Percentiles rank a stretch among this genome's conserved stretches.
These are phyloP conservation scores for Catharus bicknelli DNA, from an alignment of 2,113 vertebrate genomes.

Conservation along the genomic window DNA sequence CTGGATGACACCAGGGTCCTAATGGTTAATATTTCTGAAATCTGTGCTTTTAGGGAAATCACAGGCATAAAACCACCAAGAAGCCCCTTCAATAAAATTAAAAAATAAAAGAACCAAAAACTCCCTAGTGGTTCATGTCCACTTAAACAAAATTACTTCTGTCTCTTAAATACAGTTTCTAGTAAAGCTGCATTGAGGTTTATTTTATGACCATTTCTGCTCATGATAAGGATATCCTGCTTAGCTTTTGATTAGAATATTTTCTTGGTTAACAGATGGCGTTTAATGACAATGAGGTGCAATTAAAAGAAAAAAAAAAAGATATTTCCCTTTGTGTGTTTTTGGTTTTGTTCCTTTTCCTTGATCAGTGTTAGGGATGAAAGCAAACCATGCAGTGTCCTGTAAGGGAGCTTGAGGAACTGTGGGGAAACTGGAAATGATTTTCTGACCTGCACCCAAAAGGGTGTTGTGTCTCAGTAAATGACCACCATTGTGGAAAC, in stretches of 20 bases:
- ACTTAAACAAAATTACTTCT: neutral
- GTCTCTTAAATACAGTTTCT: neutral
- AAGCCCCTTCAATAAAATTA: neutral
- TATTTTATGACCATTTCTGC: accelerated
- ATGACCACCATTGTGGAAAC: neutral
- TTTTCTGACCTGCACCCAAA: neutral
- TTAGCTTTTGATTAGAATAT: neutral
- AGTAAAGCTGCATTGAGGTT: neutral
- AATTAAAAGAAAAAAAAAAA: neutral
- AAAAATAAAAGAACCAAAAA: neutral
- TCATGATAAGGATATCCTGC: accelerated
- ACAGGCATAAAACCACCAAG: accelerated
- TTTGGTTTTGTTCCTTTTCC: neutral
- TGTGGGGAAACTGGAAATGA: neutral
- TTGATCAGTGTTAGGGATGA: accelerated
- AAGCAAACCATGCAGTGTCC: neutral
- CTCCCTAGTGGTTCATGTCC: accelerated
- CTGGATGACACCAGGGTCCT: neutral
- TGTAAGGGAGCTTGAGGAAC: accelerated
- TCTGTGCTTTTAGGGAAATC: neutral
- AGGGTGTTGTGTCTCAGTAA: neutral
- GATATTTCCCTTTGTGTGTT: neutral
- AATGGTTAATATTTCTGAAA: neutral
- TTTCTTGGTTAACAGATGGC: neutral
- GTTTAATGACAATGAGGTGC: accelerated